Evolutionary conservation across 2,888 invertebrate species (phyloP).

Genomic region (Phytoseiulus persimilis): DNA sequence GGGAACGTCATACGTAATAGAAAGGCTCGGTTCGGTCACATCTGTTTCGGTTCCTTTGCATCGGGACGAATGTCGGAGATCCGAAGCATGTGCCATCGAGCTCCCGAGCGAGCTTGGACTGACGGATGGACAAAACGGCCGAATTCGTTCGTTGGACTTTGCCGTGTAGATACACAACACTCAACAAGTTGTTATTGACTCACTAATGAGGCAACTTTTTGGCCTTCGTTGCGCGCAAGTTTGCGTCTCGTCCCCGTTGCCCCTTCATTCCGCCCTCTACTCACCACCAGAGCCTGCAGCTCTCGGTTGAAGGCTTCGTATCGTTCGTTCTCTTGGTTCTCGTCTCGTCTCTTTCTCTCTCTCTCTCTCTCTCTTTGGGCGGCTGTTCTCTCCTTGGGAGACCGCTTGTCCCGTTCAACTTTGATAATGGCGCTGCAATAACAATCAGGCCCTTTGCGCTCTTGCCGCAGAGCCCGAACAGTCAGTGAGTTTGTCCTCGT

Average conservation of each 20-base stretch:
- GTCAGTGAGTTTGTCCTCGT: background rate
- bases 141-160: background rate
- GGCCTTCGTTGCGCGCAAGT: conserved; percentile 26
- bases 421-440: conserved; percentile 36
- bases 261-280: background rate
- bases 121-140: background rate
- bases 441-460: conserved; percentile 8
- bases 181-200: conserved; percentile 38
- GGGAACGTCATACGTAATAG: no score
- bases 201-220: conserved; percentile 39
- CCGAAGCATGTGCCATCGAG: no score
- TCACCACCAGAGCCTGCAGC: background rate
- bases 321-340: background rate
- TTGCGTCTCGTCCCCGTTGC: background rate
- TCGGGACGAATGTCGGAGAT: no score
- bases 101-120: background rate
- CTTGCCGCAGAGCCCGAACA: background rate
- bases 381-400: background rate
- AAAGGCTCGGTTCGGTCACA: no score
- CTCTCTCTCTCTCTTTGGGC: background rate
- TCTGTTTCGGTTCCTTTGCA: no score
- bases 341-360: background rate
- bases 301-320: background rate
- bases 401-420: conserved; percentile 10
- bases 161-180: conserved; percentile 9